Evolutionary conservation across 2,797 vertebrate species (phyloP).

Genomic region (Neosilurus hyrtlii): DNA sequence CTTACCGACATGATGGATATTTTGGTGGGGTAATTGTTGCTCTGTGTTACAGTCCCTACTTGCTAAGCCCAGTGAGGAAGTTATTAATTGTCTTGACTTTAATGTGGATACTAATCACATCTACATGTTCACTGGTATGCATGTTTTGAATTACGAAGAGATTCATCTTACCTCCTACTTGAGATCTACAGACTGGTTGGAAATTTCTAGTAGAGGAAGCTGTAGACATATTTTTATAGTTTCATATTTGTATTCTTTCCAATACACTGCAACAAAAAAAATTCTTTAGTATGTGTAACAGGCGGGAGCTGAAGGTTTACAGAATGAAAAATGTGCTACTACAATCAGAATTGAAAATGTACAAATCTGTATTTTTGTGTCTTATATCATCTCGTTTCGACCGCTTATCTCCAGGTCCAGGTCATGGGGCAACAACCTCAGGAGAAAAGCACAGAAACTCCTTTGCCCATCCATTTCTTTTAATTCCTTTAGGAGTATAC

Average conservation of each 20-base stretch:
- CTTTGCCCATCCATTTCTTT: no score
- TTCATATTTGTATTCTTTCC: neutral
- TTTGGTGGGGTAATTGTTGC: slow-evolving; percentile 13
- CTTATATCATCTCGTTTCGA: no score
- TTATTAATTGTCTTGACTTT: slow-evolving; percentile 19
- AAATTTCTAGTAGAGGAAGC: neutral
- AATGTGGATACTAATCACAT: neutral
- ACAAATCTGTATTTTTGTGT: neutral
- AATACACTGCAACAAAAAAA: neutral
- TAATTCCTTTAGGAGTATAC: no score
- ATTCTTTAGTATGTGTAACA: neutral
- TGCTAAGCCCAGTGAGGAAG: neutral
- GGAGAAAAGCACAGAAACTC: no score
- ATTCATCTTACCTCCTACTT: neutral
- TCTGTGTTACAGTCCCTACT: neutral
- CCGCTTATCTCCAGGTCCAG: no score
- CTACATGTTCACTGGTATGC: neutral
- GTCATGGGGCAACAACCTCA: no score
- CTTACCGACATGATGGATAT: neutral
- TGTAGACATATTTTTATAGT: neutral
- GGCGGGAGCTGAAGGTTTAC: neutral
- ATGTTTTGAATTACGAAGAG: slow-evolving; percentile 1
- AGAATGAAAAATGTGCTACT: neutral
- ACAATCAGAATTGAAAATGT: neutral
- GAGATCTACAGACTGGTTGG: neutral